These are phyloP conservation scores for Alcis repandata DNA, from an alignment of 2,888 invertebrate genomes.

Conservation along the genomic window DNA sequence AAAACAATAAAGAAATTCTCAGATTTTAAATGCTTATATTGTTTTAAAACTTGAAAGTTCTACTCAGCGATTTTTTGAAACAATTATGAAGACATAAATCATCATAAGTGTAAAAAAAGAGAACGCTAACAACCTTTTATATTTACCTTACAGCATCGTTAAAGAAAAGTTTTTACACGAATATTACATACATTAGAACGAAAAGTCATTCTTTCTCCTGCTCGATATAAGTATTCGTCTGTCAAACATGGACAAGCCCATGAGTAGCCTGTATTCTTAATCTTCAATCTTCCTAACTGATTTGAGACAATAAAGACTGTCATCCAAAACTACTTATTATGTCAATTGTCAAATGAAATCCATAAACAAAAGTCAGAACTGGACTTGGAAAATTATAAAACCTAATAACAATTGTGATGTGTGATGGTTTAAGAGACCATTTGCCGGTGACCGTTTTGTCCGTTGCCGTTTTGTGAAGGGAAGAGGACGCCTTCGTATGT, in stretches of 20 bases:
- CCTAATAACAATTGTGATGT: conserved; percentile 39
- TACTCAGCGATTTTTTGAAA: too few species aligned
- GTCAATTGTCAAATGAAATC: conserved; percentile 14
- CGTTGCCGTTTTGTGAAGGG: conserved; percentile 76
- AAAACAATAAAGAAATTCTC: too few species aligned
- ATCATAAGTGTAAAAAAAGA: too few species aligned
- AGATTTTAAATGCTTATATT: too few species aligned
- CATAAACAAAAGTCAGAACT: conserved; percentile 12
- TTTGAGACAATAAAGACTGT: conserved; percentile 21
- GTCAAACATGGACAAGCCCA: conserved; percentile 53
- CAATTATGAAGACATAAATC: too few species aligned
- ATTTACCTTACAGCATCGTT: background rate
- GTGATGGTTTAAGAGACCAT: conserved; percentile 74
- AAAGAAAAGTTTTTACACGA: conserved; percentile 15
- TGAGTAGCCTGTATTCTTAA: conserved; percentile 46
- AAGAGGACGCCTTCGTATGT: conserved; percentile 98
- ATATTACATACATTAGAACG: conserved; percentile 12
- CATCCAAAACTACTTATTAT: background rate
- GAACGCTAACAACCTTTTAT: too few species aligned
- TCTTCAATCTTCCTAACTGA: conserved; percentile 38
- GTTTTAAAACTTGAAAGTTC: too few species aligned
- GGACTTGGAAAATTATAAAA: conserved; percentile 36
- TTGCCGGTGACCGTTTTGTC: conserved; percentile 78
- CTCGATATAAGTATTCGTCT: conserved; percentile 22
- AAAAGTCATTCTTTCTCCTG: conserved; percentile 23